Evolutionary conservation across 2,797 vertebrate genomes (phyloP), one percentile per base, ranked within the genome.

Genomic region (Lerista edwardsae): DNA sequence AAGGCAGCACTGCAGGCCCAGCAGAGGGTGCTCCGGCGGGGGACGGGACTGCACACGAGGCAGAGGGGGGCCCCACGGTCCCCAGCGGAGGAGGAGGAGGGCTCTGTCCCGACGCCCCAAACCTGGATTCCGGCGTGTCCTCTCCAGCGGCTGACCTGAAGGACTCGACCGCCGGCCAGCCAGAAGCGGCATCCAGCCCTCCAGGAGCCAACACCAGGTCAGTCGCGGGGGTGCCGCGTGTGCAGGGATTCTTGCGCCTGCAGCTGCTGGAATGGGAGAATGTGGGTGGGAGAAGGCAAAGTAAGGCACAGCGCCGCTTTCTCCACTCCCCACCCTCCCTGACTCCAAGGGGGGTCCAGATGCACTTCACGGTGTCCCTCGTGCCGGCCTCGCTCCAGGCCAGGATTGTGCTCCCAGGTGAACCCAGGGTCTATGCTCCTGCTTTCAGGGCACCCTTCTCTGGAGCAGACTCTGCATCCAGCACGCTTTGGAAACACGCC

Each of bases 151-250:
- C 64, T 44, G 68, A 81, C 57, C 12, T 39, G 1, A 19, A 17
- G 2, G 79, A 67, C 14, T 5, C 73, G 21, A 1, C 74, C 4
- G 87, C 23, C 14, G 12, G 14, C 0, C 78, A 75, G 68, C 68
- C 69, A 75, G 75, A n/a, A 2, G 23, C 0, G 25, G 29, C 3
- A 67, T 87, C 79, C 78, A 86, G 3, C 73, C 82, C 27, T 2
- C 1, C 1, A 29, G 41, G 84, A 8, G 87, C 39, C 11, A 73
- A 3, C 47, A 71, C 92, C 90, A 93, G 96, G 95, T 96, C 34
- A 86, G 91, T 41, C 17, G 4, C 4, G 3, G 3, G 6, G 12
- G 0, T 1, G 12, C 15, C 44, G 6, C 47, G 17, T 29, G 39
- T 10, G 4, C 12, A 3, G 57, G 4, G n/a, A 34, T n/a, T 34